These are phyloP conservation scores for Montipora cactus DNA, from an alignment of 64 coral and sea anemone genomes.

Conservation along the genomic window DNA sequence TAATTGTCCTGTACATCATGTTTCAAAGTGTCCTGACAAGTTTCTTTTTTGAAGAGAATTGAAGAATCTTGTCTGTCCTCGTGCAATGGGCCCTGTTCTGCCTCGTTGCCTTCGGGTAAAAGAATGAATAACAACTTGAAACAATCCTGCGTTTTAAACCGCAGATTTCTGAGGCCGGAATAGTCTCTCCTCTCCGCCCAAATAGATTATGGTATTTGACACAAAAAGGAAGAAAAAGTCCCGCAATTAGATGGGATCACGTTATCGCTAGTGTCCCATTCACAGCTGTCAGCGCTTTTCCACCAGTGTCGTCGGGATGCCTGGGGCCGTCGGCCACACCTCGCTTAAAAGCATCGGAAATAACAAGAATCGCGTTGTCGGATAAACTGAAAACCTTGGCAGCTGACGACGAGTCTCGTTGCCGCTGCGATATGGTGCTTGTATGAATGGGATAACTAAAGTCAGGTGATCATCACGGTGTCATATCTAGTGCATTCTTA, in stretches of 20 bases:
- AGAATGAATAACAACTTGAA: conserved; percentile 7
- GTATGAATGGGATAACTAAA: background rate
- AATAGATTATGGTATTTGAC: background rate
- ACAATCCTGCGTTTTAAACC: background rate
- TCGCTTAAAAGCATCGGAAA: background rate
- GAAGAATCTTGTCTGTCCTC: background rate
- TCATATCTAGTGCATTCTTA: background rate
- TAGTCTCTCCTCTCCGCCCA: background rate
- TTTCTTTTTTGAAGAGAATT: background rate
- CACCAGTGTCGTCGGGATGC: background rate
- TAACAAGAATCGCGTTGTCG: background rate
- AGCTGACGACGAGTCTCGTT: background rate
- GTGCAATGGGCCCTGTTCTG: background rate
- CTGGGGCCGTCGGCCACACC: background rate
- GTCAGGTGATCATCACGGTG: conserved; percentile 11
- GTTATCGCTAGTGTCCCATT: background rate
- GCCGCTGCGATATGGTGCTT: background rate
- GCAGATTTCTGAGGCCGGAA: conserved; percentile 17
- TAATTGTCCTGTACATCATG: conserved; percentile 18
- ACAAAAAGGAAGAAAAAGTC: conserved; percentile 8
- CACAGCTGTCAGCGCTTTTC: background rate
- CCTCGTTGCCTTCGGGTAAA: background rate
- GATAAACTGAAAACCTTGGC: background rate
- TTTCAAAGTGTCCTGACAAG: background rate
- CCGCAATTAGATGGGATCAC: background rate